These are phyloP conservation scores for Stenotaenia linearis DNA, from an alignment of 2,888 invertebrate genomes.

Conservation along the genomic window DNA sequence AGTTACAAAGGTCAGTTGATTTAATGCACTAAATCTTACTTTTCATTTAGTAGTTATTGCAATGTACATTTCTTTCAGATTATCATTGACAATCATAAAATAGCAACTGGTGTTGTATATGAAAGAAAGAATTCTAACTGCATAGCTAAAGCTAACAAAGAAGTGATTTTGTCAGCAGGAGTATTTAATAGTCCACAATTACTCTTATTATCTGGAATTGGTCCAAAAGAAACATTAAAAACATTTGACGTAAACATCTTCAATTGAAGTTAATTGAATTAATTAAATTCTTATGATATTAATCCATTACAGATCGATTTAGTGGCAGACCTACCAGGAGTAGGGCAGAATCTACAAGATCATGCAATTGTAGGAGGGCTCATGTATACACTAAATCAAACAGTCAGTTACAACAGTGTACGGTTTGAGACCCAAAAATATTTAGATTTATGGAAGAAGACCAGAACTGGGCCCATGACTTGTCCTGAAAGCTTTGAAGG, in stretches of 20 bases:
- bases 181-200: conserved; percentile 26
- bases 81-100: conserved; percentile 15
- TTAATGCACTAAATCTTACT: neutral
- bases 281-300: neutral
- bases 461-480: conserved; percentile 1
- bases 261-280: too few species aligned
- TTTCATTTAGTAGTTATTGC: neutral
- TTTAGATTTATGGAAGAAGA: conserved; percentile 30
- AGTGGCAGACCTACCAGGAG: conserved; percentile 49
- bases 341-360: conserved; percentile 53
- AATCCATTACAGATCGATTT: conserved; percentile 45
- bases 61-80: too few species aligned
- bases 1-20: conserved; percentile 29
- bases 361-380: conserved; percentile 41
- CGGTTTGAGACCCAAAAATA: conserved; percentile 26
- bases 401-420: conserved; percentile 28
- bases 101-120: conserved; percentile 31
- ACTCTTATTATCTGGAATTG: conserved; percentile 27
- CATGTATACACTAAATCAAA: neutral
- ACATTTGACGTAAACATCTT: neutral
- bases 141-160: conserved; percentile 27
- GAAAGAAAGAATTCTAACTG: neutral
- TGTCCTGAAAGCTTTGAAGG: conserved; percentile 77
- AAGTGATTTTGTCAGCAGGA: conserved; percentile 34
- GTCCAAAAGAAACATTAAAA: neutral